These are phyloP conservation scores for Xenopus tropicalis DNA, from an alignment of 2,113 vertebrate species.

Conservation along the genomic window DNA sequence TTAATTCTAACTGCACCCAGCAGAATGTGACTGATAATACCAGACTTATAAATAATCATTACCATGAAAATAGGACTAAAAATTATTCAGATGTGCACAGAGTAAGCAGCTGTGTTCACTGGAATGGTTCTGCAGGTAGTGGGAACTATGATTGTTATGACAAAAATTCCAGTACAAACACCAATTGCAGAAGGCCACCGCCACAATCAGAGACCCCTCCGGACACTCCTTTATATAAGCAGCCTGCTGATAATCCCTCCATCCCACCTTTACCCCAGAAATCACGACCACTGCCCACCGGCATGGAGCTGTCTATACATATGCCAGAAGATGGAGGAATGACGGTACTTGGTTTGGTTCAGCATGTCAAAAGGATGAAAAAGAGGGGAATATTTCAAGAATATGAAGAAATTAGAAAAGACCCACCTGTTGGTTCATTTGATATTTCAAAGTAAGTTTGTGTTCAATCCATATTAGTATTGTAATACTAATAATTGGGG, in stretches of 20 bases:
- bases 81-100: constrained; percentile 47
- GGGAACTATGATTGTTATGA: constrained; percentile 49
- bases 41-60: constrained; percentile 69
- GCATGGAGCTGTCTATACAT: constrained; percentile 67
- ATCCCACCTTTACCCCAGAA: constrained; percentile 74
- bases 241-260: constrained; percentile 50
- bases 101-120: constrained; percentile 65
- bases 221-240: constrained; percentile 63
- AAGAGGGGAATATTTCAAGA: constrained; percentile 86
- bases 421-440: constrained; percentile 81
- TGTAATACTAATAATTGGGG: too few relatives aligned
- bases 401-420: constrained; percentile 87
- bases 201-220: constrained; percentile 74
- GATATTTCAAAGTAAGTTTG: constrained; percentile 84
- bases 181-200: constrained; percentile 63
- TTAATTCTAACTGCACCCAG: constrained; percentile 65
- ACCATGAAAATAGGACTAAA: constrained; percentile 62
- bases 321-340: constrained; percentile 78
- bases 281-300: constrained; percentile 59
- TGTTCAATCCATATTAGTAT: too few relatives aligned
- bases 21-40: constrained; percentile 63
- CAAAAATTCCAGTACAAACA: constrained; percentile 58
- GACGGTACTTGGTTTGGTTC: constrained; percentile 79
- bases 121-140: constrained; percentile 67
- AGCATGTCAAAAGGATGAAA: constrained; percentile 77